Percentiles rank a stretch among this genome's conserved stretches.
phyloP scores from a whole-genome alignment of 2,797 vertebrate genomes.

The Spinus olivaceus region DNA sequence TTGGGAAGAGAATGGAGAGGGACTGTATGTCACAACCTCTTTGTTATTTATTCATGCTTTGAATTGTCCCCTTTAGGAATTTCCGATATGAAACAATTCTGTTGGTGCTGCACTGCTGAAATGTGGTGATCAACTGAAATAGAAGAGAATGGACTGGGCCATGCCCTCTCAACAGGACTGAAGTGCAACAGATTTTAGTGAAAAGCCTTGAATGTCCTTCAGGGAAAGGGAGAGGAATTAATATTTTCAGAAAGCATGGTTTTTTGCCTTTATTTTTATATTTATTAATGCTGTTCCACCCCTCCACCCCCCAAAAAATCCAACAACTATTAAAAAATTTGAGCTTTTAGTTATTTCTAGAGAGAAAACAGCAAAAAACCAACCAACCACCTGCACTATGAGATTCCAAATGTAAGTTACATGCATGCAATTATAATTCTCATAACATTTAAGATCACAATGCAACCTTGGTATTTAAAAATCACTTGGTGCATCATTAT shows the following conservation, averaged over 20 bases:
- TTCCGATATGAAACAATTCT: neutral
- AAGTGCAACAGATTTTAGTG: neutral
- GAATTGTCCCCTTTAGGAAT: neutral
- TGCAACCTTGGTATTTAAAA: neutral
- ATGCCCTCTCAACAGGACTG: neutral
- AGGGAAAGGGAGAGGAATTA: neutral
- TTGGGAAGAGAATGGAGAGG: neutral
- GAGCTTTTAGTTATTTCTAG: neutral
- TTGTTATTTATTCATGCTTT: neutral
- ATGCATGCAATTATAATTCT: neutral
- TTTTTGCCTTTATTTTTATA: neutral
- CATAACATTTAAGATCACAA: neutral
- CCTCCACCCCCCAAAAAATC: rapidly evolving
- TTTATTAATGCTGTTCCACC: neutral
- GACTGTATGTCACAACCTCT: neutral
- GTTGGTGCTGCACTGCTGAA: neutral
- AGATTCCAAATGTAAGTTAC: neutral
- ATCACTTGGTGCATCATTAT: neutral
- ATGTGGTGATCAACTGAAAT: neutral
- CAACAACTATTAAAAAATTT: neutral
- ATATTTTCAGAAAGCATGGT: neutral
- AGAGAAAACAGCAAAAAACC: neutral
- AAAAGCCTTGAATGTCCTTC: neutral
- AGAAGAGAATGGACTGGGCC: neutral
- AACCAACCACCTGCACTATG: neutral